Evolutionary conservation across 2,888 invertebrate genomes (phyloP).

Genomic region (Euplagia quadripunctaria): DNA sequence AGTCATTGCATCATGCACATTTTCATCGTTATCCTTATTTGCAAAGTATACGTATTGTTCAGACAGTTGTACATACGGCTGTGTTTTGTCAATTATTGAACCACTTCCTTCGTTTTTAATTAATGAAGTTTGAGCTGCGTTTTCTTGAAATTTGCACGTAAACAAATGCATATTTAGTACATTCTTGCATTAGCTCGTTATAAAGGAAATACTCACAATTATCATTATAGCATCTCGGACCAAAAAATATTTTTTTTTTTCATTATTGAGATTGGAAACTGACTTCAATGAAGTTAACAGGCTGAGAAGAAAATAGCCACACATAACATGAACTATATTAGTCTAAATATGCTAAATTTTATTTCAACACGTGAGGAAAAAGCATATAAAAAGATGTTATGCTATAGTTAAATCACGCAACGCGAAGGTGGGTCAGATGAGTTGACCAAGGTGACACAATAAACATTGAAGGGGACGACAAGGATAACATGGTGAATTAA

Average conservation of each 20-base stretch:
- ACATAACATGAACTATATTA: background rate
- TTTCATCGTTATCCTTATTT: conserved; percentile 39
- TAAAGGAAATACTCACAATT: no score
- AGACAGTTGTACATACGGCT: conserved; percentile 12
- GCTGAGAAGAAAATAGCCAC: no score
- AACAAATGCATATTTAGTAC: no score
- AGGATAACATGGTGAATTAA: conserved; percentile 35
- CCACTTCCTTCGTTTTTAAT: conserved; percentile 23
- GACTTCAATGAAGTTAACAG: no score
- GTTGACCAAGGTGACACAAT: conserved; percentile 49
- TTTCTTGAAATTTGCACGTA: background rate
- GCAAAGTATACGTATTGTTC: conserved; percentile 26
- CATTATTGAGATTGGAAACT: no score
- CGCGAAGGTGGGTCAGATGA: background rate
- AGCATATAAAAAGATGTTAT: background rate
- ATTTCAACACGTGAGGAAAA: background rate
- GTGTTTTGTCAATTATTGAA: conserved; percentile 34
- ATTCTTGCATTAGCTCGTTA: no score
- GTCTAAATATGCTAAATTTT: background rate
- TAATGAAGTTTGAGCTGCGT: background rate
- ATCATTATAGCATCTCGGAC: no score
- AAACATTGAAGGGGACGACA: conserved; percentile 31
- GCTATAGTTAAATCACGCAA: background rate
- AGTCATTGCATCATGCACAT: conserved; percentile 30
- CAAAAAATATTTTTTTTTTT: no score